These are phyloP conservation scores for Pithys albifrons DNA, from an alignment of 2,113 vertebrate species.

Conservation along the genomic window DNA sequence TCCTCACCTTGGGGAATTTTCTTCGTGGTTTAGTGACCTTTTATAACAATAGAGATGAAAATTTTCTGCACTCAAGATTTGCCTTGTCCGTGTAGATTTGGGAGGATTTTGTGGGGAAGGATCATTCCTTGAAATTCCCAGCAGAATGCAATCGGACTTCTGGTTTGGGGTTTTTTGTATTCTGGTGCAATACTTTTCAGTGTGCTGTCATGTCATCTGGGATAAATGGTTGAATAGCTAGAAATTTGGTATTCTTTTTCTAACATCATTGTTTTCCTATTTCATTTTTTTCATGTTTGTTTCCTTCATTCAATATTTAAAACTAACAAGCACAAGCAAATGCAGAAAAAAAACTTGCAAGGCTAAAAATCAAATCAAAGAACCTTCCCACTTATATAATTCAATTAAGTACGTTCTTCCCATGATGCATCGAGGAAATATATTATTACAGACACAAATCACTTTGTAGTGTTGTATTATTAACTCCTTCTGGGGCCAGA, in stretches of 20 bases:
- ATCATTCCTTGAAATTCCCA: neutral
- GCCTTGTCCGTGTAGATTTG: neutral
- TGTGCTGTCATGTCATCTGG: neutral
- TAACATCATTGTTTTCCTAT: neutral
- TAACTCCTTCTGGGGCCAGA: constrained; percentile 20
- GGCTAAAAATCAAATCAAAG: neutral
- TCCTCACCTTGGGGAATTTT: neutral
- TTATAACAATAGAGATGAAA: neutral
- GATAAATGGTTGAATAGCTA: neutral
- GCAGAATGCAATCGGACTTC: neutral
- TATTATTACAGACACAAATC: constrained; percentile 7
- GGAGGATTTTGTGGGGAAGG: neutral
- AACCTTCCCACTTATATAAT: neutral
- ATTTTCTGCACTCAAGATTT: neutral
- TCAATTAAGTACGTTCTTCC: constrained; percentile 18
- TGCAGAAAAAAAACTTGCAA: neutral
- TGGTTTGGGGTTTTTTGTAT: neutral
- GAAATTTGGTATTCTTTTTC: neutral
- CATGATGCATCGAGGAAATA: neutral
- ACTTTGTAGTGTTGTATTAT: constrained; percentile 23
- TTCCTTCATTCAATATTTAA: constrained; percentile 34
- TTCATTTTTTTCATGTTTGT: neutral
- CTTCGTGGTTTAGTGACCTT: neutral
- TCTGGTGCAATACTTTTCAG: neutral
- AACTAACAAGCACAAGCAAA: neutral